Base-by-base conservation (phyloP, 2,888 invertebrate species). In the Rotaria sp. region DNA sequence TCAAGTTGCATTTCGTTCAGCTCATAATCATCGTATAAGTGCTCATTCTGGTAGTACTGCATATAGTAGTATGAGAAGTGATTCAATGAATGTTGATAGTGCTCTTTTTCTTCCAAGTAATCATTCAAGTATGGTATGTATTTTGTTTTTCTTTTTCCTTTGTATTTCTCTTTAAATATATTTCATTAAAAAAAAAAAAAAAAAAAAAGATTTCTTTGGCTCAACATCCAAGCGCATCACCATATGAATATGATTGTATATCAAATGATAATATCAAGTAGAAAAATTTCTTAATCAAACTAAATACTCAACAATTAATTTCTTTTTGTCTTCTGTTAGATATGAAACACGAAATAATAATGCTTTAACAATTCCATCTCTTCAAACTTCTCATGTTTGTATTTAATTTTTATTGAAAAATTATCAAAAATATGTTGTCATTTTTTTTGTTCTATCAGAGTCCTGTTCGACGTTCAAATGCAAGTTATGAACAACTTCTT, bases 21-120 rank as follows among this genome's bases (percentile, higher is more conserved):
- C 10, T 67, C 67, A 67, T 35, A 26, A 26, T 55, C 30, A 67
- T 67, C 67, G 67, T 30, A 67, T 67, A 2, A 67, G 67, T 35
- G 67, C 67, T 67, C 67, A 67, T 1, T 67, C 67, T 67, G 35
- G 35, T 67, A 67, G 67, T 67, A 67, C 67, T 30, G 67, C 67
- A 35, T 67, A 67, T 35, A 30, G 67, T 35, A 67, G 67, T 67
- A 67, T 67, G 67, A 67, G 67, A 67, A 67, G 67, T 67, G 67
- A 67, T 67, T 67, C 67, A 38, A 67, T 67, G 67, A 67, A 67
- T 67, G 15, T 67, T 35, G 67, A 67, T 18, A 67, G 67, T 35
- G 7, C 35, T 18, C 35, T 30, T 4, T 67, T 67, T 18, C 35
- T 67, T 35, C 67, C 67, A 67, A 67, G 67, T 67, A 67, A 67